Evolutionary conservation across 1,140 invertebrate genomes (phyloP).

Genomic region (Drosophila dunni): DNA sequence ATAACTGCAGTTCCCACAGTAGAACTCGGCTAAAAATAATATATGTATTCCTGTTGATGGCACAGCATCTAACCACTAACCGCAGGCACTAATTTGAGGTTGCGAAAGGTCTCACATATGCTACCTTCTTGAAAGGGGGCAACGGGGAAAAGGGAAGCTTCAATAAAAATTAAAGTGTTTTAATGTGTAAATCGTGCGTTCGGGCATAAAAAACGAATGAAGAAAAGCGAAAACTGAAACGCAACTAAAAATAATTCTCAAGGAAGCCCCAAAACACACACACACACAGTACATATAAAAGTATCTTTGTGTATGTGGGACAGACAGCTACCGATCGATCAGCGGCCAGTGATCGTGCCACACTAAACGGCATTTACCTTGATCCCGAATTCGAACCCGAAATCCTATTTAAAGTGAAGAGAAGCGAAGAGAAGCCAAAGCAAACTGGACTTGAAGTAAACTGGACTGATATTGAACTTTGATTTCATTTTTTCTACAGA

Average conservation of each 20-base stretch:
- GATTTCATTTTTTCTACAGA: slow-evolving; percentile 51
- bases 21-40: slow-evolving; percentile 65
- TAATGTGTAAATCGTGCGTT: slow-evolving; percentile 84
- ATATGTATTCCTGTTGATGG: neutral
- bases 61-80: slow-evolving; percentile 44
- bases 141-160: slow-evolving; percentile 64
- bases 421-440: slow-evolving; percentile 60
- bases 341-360: slow-evolving; percentile 60
- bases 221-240: slow-evolving; percentile 33
- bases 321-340: slow-evolving; percentile 65
- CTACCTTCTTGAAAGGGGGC: slow-evolving; percentile 53
- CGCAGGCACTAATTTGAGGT: slow-evolving; percentile 80
- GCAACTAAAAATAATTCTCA: slow-evolving; percentile 35
- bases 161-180: slow-evolving; percentile 84
- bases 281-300: slow-evolving; percentile 5
- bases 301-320: slow-evolving; percentile 2
- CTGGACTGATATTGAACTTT: slow-evolving; percentile 75
- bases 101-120: slow-evolving; percentile 75
- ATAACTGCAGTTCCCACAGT: slow-evolving; percentile 77
- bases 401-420: neutral
- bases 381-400: slow-evolving; percentile 57
- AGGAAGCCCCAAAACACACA: slow-evolving; percentile 67
- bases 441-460: slow-evolving; percentile 37
- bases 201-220: slow-evolving; percentile 45
- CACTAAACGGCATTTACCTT: slow-evolving; percentile 81